These are phyloP conservation scores for Heliconius hermathena DNA, from an alignment of 1,140 invertebrate genomes.

Conservation along the genomic window DNA sequence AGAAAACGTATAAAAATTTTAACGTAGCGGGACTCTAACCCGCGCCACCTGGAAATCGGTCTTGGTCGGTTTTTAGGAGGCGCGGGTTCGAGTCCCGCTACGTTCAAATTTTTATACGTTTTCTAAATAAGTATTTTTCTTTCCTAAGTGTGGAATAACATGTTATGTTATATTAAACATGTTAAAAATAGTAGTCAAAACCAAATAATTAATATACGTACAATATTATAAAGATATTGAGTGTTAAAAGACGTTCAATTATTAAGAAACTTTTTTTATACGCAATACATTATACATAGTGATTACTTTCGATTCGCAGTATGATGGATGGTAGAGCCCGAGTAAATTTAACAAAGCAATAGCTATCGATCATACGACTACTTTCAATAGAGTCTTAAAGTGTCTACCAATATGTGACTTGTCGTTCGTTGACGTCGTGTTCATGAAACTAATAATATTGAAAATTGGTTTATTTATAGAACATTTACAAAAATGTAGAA, in stretches of 20 bases:
- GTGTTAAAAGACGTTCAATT: not conserved
- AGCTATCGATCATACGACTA: constrained; percentile 27
- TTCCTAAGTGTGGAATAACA: too few relatives aligned
- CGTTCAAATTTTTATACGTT: too few relatives aligned
- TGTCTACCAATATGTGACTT: constrained; percentile 20
- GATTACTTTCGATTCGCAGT: not conserved
- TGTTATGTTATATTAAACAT: too few relatives aligned
- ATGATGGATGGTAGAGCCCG: constrained; percentile 17
- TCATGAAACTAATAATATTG: not conserved
- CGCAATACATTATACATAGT: not conserved
- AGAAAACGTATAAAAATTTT: too few relatives aligned
- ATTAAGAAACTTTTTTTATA: not conserved
- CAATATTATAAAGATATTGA: not conserved
- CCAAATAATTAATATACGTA: not conserved
- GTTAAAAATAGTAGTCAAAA: too few relatives aligned
- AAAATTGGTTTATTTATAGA: not conserved
- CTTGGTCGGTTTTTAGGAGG: too few relatives aligned
- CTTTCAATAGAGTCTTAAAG: constrained; percentile 13
- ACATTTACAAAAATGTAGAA: not conserved
- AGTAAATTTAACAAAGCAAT: constrained; percentile 23
- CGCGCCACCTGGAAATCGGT: too few relatives aligned
- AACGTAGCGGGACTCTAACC: too few relatives aligned
- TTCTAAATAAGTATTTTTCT: too few relatives aligned
- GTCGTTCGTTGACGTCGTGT: not conserved
- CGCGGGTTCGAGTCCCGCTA: too few relatives aligned